phyloP scores from a whole-genome alignment of 53 echinoderm and acorn worm genomes.

The Crossaster papposus region DNA sequence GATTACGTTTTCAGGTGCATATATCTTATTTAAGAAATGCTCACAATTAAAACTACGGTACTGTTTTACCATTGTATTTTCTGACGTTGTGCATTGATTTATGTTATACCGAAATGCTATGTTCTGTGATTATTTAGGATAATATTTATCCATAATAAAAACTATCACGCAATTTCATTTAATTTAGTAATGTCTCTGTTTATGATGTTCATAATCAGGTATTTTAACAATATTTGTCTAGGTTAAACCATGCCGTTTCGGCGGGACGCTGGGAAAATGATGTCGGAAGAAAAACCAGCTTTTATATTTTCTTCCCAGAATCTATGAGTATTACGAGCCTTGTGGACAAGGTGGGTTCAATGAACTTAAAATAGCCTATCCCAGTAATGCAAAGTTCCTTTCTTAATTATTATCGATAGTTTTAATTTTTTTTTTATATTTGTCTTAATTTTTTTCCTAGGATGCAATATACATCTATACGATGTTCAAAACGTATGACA shows the following conservation, averaged over 20 bases:
- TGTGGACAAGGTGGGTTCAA: constrained; percentile 68
- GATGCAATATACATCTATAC: constrained; percentile 71
- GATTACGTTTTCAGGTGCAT: constrained; percentile 89
- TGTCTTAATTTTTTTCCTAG: constrained; percentile 44
- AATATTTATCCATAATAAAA: no score
- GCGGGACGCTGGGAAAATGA: constrained; percentile 75
- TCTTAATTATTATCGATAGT: not conserved
- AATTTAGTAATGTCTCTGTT: no score
- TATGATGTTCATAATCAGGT: no score
- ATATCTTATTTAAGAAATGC: not conserved
- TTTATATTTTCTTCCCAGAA: constrained; percentile 97
- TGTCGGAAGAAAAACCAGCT: constrained; percentile 88
- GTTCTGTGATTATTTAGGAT: no score
- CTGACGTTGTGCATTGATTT: no score
- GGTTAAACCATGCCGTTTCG: constrained; percentile 84
- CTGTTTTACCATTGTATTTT: no score
- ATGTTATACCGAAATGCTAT: no score
- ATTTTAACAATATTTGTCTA: constrained; percentile 14
- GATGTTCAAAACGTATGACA: constrained; percentile 86
- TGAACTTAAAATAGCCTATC: not conserved
- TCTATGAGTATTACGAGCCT: constrained; percentile 82
- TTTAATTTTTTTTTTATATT: not conserved
- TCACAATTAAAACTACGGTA: no score
- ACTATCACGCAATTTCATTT: no score
- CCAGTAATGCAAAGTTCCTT: not conserved